Conservation (phyloP, 2,888 invertebrate genomes). For the Cataglyphis cursor region DNA sequence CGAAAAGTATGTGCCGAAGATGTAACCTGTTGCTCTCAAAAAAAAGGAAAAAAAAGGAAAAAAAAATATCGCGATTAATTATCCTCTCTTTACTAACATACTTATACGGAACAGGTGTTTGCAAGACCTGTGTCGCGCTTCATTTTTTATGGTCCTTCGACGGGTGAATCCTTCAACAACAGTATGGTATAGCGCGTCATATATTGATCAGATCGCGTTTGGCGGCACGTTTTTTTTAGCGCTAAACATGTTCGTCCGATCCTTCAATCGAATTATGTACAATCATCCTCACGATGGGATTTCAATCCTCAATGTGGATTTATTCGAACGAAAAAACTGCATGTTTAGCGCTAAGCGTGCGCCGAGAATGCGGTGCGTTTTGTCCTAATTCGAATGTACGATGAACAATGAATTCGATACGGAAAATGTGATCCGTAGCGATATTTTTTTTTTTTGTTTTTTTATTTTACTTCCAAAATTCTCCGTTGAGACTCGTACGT, state of each 20-base stretch:
- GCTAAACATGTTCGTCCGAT: neutral
- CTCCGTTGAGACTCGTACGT: conserved; percentile 50
- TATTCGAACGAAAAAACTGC: neutral
- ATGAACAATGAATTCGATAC: conserved; percentile 40
- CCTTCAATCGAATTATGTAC: neutral
- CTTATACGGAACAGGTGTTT: conserved; percentile 3
- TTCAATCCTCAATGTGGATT: neutral
- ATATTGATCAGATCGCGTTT: conserved; percentile 12
- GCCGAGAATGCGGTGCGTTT: conserved; percentile 35
- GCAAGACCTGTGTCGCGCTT: conserved; percentile 16
- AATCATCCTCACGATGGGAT: neutral
- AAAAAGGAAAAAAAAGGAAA: conserved; percentile 27
- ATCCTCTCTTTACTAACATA: conserved; percentile 25
- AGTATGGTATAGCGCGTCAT: conserved; percentile 58
- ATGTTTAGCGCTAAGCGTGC: neutral
- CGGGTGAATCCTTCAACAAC: conserved; percentile 58
- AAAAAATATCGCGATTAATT: conserved; percentile 34
- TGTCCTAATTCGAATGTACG: conserved; percentile 44
- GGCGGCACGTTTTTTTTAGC: neutral
- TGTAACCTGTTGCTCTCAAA: conserved; percentile 58
- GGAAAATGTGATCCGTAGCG: conserved; percentile 41
- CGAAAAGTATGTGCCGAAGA: conserved; percentile 52
- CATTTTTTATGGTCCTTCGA: conserved; percentile 50
- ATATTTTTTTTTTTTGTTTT: neutral
- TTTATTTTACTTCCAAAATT: conserved; percentile 27